phyloP scores from a whole-genome alignment of 2,113 vertebrate species.

The Oreochromis aureus region DNA sequence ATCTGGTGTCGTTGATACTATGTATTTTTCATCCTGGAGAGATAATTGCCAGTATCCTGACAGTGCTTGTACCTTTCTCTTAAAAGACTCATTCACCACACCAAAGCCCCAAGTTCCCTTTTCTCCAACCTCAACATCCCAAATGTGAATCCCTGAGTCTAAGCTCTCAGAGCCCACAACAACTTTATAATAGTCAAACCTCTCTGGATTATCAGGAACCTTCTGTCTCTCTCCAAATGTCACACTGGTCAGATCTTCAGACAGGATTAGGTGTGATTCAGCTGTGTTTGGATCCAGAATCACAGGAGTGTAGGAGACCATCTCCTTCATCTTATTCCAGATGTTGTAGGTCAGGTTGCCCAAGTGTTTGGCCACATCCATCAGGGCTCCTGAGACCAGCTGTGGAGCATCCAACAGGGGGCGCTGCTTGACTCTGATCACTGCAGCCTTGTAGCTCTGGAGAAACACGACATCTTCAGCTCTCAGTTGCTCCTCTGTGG shows the following conservation, averaged over 20 bases:
- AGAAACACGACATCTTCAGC: not conserved
- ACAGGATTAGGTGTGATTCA: rapidly evolving
- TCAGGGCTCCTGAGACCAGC: not conserved
- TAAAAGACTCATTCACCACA: not conserved
- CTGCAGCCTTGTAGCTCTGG: not conserved
- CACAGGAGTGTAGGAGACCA: not conserved
- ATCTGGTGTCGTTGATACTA: rapidly evolving
- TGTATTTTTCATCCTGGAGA: rapidly evolving
- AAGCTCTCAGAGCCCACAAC: rapidly evolving
- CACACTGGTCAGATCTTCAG: not conserved
- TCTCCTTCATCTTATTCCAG: not conserved
- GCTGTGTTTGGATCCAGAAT: not conserved
- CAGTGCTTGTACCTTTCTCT: rapidly evolving
- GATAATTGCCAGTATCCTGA: not conserved
- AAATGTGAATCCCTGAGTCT: not conserved
- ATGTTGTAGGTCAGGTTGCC: not conserved
- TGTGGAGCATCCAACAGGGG: rapidly evolving
- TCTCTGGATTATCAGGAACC: not conserved
- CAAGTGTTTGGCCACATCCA: not conserved
- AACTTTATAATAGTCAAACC: rapidly evolving
- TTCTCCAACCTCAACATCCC: constrained; percentile 7
- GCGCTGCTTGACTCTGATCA: not conserved
- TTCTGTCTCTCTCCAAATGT: rapidly evolving
- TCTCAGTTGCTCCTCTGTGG: not conserved
- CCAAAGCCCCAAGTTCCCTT: not conserved